Evolutionary conservation across 2,888 invertebrate genomes (phyloP), one percentile per base, ranked within the genome.

Genomic region (Poecilobothrus nobilitatus): DNA sequence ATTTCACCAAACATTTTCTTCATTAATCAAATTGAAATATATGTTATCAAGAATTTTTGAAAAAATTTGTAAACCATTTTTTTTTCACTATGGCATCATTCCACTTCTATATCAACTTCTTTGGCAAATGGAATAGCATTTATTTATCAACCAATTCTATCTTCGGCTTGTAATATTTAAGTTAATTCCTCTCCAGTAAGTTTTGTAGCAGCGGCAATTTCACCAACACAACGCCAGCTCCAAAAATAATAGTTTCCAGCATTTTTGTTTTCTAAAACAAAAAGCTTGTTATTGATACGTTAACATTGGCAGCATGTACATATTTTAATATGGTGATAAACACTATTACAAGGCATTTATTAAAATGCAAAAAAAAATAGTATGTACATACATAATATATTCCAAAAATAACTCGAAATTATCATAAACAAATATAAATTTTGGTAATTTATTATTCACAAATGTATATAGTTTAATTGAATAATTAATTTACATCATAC

Each of bases 11-110:
- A 84, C 63, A n/a, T 80, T 72, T 69, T 82, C 78, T 21, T 82
- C 76, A 71, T 81, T 79, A 9, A 82, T 1, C 78, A 75, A 53
- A 81, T 75, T 66, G 78, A 78, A 21, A 73, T 73, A 67, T 73
- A 73, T 15, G 79, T n/a, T 27, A 67, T 76, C 62, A 61, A 76
- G 63, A 6, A 77, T 70, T 66, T 76, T 72, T 9, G 67, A 81
- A 0, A 86, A 87, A 66, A 87, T 76, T 63, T n/a, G 74, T 83
- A 88, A 0, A 89, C 85, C 74, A 78, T 90, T 88, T 66, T 83
- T 76, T 85, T 81, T 76, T 90, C 88, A 0, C 91, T 91, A 73
- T 91, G 90, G 69, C 90, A 85, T 84, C 91, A 92, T 73, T 92
- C 92, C 67, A 91, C 76, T 76, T 92, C 92, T 7, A 91, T 81